These are phyloP conservation scores for Tretioscincus oriximinensis DNA, from an alignment of 2,113 vertebrate species.

Conservation along the genomic window DNA sequence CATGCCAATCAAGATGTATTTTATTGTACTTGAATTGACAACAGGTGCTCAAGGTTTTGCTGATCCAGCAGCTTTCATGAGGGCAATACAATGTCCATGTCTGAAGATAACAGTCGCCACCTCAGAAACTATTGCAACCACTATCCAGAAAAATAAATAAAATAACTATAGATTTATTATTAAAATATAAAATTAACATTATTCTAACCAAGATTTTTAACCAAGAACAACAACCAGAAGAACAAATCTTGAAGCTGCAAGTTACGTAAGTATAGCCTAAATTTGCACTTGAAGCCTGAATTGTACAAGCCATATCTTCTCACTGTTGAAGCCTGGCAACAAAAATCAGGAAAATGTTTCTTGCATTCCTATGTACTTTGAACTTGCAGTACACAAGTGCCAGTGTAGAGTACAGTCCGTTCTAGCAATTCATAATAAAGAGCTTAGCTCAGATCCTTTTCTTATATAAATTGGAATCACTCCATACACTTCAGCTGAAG, in stretches of 20 bases:
- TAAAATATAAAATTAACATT: not conserved
- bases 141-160: not conserved
- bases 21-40: not conserved
- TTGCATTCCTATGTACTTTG: slow-evolving; percentile 30
- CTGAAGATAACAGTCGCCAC: not conserved
- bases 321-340: not conserved
- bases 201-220: not conserved
- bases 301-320: slow-evolving; percentile 1
- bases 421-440: slow-evolving; percentile 48
- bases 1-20: not conserved
- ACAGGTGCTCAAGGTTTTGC: not conserved
- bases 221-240: not conserved
- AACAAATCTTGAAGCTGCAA: not conserved
- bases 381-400: slow-evolving; percentile 38
- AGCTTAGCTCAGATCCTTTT: slow-evolving; percentile 26
- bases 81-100: not conserved
- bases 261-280: not conserved
- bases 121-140: not conserved
- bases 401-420: slow-evolving; percentile 17
- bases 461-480: slow-evolving; percentile 12
- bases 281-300: slow-evolving; percentile 1
- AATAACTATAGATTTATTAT: not conserved
- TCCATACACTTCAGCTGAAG: slow-evolving; percentile 19
- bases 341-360: slow-evolving; percentile 43
- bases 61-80: not conserved